These are phyloP conservation scores for Heliconius nattereri DNA, from an alignment of 1,140 invertebrate genomes.

Conservation along the genomic window DNA sequence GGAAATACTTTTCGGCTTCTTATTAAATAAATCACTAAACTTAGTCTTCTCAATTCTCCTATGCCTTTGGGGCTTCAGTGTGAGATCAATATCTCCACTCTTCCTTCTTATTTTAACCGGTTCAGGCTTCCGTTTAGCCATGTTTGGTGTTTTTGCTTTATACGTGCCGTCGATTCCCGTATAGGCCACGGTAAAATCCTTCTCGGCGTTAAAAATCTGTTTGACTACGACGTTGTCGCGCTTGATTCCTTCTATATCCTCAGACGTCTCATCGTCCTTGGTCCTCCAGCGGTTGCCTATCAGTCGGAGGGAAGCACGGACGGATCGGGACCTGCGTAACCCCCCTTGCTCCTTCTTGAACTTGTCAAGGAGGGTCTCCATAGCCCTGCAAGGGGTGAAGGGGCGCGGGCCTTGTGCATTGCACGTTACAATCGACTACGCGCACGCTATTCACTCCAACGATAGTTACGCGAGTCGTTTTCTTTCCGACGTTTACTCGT, in stretches of 20 bases:
- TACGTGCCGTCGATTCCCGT: slow-evolving; percentile 75
- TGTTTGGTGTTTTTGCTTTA: slow-evolving; percentile 80
- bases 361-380: slow-evolving; percentile 77
- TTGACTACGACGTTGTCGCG: slow-evolving; percentile 69
- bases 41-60: slow-evolving; percentile 75
- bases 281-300: slow-evolving; percentile 82
- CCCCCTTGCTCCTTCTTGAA: slow-evolving; percentile 73
- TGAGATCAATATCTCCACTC: slow-evolving; percentile 70
- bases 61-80: slow-evolving; percentile 65
- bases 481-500: slow-evolving; percentile 73
- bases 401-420: slow-evolving; percentile 68
- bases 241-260: slow-evolving; percentile 64
- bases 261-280: slow-evolving; percentile 63
- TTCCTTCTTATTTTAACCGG: slow-evolving; percentile 60
- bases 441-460: slow-evolving; percentile 74
- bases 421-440: slow-evolving; percentile 73
- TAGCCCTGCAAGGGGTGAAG: slow-evolving; percentile 70
- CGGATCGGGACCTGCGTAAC: slow-evolving; percentile 85
- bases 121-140: slow-evolving; percentile 69
- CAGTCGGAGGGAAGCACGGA: slow-evolving; percentile 86
- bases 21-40: slow-evolving; percentile 77
- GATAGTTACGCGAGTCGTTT: slow-evolving; percentile 74
- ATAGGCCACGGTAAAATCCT: slow-evolving; percentile 69
- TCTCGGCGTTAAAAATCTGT: slow-evolving; percentile 72
- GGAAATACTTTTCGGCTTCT: slow-evolving; percentile 67